phyloP scores from a whole-genome alignment of 1,140 invertebrate genomes.

The Nasonia longicornis region DNA sequence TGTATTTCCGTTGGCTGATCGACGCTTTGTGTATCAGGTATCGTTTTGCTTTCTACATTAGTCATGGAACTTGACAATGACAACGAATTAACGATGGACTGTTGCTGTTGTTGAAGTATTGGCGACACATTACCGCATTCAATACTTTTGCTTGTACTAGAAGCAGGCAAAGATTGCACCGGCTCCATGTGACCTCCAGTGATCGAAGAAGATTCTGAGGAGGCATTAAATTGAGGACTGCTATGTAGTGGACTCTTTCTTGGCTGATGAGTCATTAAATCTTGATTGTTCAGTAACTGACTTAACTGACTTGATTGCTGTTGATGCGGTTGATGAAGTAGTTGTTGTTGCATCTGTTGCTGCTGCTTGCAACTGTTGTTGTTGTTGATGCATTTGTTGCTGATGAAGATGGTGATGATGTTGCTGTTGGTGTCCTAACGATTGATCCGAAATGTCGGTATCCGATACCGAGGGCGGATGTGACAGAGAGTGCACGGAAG shows the following conservation, averaged over 20 bases:
- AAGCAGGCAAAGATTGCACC: slow-evolving; percentile 63
- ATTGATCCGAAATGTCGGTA: slow-evolving; percentile 54
- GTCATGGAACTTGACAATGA: slow-evolving; percentile 53
- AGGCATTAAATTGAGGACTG: slow-evolving; percentile 55
- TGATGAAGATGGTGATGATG: slow-evolving; percentile 46
- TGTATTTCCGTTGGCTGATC: slow-evolving; percentile 58
- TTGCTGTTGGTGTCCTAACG: slow-evolving; percentile 37
- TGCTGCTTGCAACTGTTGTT: slow-evolving; percentile 47
- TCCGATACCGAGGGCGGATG: slow-evolving; percentile 47
- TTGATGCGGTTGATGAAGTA: slow-evolving; percentile 43
- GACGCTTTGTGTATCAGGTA: slow-evolving; percentile 56
- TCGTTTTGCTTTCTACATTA: slow-evolving; percentile 55
- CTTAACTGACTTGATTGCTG: slow-evolving; percentile 13
- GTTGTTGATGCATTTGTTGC: slow-evolving; percentile 3
- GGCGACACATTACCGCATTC: slow-evolving; percentile 58
- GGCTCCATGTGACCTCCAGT: slow-evolving; percentile 58
- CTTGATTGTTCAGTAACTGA: slow-evolving; percentile 41
- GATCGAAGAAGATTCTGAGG: slow-evolving; percentile 51
- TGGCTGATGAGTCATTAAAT: slow-evolving; percentile 49
- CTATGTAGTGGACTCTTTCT: slow-evolving; percentile 58
- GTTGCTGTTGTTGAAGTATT: slow-evolving; percentile 53
- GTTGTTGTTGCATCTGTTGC: slow-evolving; percentile 33
- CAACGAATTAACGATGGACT: slow-evolving; percentile 42
- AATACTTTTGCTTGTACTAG: slow-evolving; percentile 63
- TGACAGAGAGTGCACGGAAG: slow-evolving; percentile 50